Conservation (phyloP, 2,888 invertebrate genomes). For the Platycheirus rosarum region DNA sequence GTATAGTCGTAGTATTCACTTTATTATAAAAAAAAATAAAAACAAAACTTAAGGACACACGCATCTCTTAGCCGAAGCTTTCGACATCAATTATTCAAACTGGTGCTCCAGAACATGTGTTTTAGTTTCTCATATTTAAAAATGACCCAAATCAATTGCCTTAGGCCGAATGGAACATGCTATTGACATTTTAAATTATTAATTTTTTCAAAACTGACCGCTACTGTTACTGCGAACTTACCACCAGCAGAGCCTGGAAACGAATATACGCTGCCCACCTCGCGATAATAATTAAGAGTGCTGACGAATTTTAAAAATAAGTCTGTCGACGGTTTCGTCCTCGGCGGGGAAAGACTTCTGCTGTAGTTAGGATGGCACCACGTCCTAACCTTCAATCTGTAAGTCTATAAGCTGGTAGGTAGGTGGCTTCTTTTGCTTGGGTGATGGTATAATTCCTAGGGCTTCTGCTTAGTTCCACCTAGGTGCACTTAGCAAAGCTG, state of each 20-base stretch:
- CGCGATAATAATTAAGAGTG: slow-evolving; percentile 54
- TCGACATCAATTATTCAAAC: slow-evolving; percentile 53
- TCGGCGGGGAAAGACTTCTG: slow-evolving; percentile 15
- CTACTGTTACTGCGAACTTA: slow-evolving; percentile 40
- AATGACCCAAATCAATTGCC: slow-evolving; percentile 55
- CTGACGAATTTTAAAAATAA: slow-evolving; percentile 49
- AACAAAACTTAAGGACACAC: not conserved
- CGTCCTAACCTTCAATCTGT: too few relatives aligned
- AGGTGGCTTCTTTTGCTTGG: slow-evolving; percentile 51
- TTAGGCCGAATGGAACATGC: slow-evolving; percentile 14
- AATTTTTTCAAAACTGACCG: slow-evolving; percentile 24
- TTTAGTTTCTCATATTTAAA: slow-evolving; percentile 69
- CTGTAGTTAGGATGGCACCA: too few relatives aligned
- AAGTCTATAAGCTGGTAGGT: slow-evolving; percentile 57
- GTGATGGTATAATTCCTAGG: slow-evolving; percentile 34
- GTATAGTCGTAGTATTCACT: slow-evolving; percentile 36
- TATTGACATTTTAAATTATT: slow-evolving; percentile 50
- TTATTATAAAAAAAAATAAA: not conserved
- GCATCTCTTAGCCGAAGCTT: slow-evolving; percentile 20
- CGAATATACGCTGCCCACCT: slow-evolving; percentile 41
- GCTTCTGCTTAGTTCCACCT: slow-evolving; percentile 60
- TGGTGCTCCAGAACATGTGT: slow-evolving; percentile 48
- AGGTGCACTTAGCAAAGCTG: slow-evolving; percentile 9
- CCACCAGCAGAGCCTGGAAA: slow-evolving; percentile 30
- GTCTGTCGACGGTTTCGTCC: slow-evolving; percentile 39